These are phyloP conservation scores for Thunnus albacares DNA, from an alignment of 2,797 vertebrate genomes.

Conservation along the genomic window DNA sequence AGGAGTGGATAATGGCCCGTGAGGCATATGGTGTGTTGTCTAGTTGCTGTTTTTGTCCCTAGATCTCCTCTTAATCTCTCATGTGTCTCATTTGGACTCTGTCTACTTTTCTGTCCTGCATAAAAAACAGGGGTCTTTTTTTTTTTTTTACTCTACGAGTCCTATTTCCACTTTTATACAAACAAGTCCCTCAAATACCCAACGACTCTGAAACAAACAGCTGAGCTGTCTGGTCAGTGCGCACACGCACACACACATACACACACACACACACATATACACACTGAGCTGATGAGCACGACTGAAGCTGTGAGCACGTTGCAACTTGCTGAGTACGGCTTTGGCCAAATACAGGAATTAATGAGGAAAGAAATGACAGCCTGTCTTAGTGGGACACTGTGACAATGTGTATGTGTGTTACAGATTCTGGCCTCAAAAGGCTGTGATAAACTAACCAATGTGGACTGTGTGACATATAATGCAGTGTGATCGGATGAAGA, in stretches of 20 bases:
- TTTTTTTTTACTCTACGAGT: slow-evolving; percentile 28
- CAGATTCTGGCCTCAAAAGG: slow-evolving; percentile 34
- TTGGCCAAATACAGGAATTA: slow-evolving; percentile 68
- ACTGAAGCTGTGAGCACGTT: slow-evolving; percentile 50
- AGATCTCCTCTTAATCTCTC: slow-evolving; percentile 77
- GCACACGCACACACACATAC: slow-evolving; percentile 5
- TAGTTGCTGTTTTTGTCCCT: slow-evolving; percentile 55
- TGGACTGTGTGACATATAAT: slow-evolving; percentile 4
- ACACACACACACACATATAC: slow-evolving; percentile 3
- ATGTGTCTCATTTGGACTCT: slow-evolving; percentile 51
- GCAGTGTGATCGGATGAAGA: not conserved
- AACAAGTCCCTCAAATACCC: slow-evolving; percentile 51
- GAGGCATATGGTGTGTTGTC: slow-evolving; percentile 70
- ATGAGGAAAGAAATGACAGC: slow-evolving; percentile 61
- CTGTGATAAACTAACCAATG: slow-evolving; percentile 19
- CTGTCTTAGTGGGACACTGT: slow-evolving; percentile 41
- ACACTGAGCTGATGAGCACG: slow-evolving; percentile 30
- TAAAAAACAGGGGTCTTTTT: slow-evolving; percentile 23
- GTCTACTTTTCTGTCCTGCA: slow-evolving; percentile 32
- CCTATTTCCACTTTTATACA: slow-evolving; percentile 54
- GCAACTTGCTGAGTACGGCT: slow-evolving; percentile 54
- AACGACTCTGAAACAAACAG: slow-evolving; percentile 56
- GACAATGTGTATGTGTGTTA: slow-evolving; percentile 36
- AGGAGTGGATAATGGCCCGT: slow-evolving; percentile 62
- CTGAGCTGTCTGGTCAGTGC: slow-evolving; percentile 35